Evolutionary conservation across 30 jellyfish, hydroid and myxozoan species (phyloP), one percentile per base, ranked within the genome.

Genomic region (Hydra vulgaris): DNA sequence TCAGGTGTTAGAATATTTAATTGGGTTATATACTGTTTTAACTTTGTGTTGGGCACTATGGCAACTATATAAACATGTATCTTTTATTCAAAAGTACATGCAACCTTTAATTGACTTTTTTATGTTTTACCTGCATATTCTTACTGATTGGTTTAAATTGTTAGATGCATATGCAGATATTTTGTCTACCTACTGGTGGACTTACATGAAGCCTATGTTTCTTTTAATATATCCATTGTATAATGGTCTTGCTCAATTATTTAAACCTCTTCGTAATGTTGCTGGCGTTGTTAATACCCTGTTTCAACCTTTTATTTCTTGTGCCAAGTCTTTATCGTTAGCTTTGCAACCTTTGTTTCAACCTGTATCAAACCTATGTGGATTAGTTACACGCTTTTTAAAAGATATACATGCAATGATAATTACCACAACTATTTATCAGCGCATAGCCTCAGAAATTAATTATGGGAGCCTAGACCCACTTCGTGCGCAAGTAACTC

Each of bases 41-140:
- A 88, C 99, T 22, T 71, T 92, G 24, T 70, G 84, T 12, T 92
- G 99, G 99, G 99, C 99, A 0, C 76, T 92, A 56, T 92, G 99
- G 99, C 99, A 92, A 94, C 85, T 92, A 24, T 84, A 92, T 70
- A 94, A 93, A 26, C 96, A 92, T 81, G 99, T 92, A 74, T 95
- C 84, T 83, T 92, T 92, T 78, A 87, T 92, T 23, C 81, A 86
- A 22, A 68, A 90, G 75, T 92, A 83, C 83, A 53, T 92, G 78
- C 78, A 76, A 79, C 99, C 99, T 12, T 66, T 92, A 23, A 76
- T 87, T 17, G 68, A 22, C 20, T 80, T 92, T 77, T 40, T 92
- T 66, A 96, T 87, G 85, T 79, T 82, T 68, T 92, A 92, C 68
- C 72, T 92, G 71, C 69, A 87, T 22, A 67, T 92, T 18, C 26